Evolutionary conservation across 1,140 invertebrate species (phyloP).

Genomic region (Drosophila kohkoa): DNA sequence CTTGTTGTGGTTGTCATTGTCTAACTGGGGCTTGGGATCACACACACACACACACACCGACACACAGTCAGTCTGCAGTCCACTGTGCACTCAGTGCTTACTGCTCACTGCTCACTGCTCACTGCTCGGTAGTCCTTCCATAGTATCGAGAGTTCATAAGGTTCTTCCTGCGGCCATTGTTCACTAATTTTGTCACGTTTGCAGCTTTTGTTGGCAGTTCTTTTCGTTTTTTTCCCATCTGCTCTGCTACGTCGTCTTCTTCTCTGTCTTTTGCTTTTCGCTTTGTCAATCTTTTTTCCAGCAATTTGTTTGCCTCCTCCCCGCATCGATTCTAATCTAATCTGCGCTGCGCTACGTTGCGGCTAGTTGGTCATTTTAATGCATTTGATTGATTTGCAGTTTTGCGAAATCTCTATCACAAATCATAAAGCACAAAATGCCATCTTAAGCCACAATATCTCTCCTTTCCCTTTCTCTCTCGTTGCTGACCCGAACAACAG

Average conservation of each 20-base stretch:
- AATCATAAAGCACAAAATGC: constrained; percentile 35
- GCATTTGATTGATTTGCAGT: constrained; percentile 43
- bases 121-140: neutral
- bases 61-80: constrained; percentile 26
- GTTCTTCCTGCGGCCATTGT: constrained; percentile 68
- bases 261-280: constrained; percentile 39
- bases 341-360: neutral
- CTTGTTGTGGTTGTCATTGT: constrained; percentile 55
- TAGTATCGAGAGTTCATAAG: constrained; percentile 66
- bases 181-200: constrained; percentile 84
- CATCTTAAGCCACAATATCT: constrained; percentile 13
- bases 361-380: constrained; percentile 39
- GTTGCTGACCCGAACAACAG: neutral
- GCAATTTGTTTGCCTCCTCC: constrained; percentile 55
- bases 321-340: constrained; percentile 3
- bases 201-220: constrained; percentile 75
- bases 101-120: neutral
- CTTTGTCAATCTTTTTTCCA: constrained; percentile 68
- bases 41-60: constrained; percentile 15
- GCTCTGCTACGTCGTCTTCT: constrained; percentile 37
- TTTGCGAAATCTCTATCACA: neutral
- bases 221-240: constrained; percentile 43
- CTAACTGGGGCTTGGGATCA: constrained; percentile 43
- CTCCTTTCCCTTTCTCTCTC: no score
- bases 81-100: neutral